Base-by-base conservation (phyloP, 1,140 invertebrate genomes). In the Drosophila quadrilineata region DNA sequence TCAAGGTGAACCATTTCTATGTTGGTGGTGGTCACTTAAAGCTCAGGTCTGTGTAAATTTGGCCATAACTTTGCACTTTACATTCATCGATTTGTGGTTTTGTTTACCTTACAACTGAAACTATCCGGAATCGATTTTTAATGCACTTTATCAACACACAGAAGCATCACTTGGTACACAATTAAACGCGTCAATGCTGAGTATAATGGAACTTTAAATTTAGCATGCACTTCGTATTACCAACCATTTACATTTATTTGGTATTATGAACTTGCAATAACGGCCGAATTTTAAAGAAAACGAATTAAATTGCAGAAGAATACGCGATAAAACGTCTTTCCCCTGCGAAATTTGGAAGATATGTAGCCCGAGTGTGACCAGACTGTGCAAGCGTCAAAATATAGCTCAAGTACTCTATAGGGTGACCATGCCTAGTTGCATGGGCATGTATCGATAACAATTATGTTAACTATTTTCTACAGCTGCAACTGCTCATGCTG, bases 1-100 rank as follows among this genome's bases (percentile, higher is more conserved):
- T 80, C 75, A 79, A 80, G 75, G 75, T 79, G 71, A 70, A 38
- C n/a, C 35, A 17, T 33, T 41, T 54, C 6, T 41, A 6, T 17
- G 8, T 26, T 38, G 16, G 8, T 2, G 17, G 21, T 26, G 10
- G 29, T 0, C 29, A 36, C 9, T 21, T 28, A 28, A 8, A 4
- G 2, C 10, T 26, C 9, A 45, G 6, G 31, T 43, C 24, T 38
- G 38, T 12, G 12, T 10, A 19, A 52, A 38, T n/a, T 3, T 43
- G 9, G 2, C 19, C n/a, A 36, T 60, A 66, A 45, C 17, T 38
- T 52, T 52, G 6, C 22, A 53, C 48, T 14, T 66, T 66, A 14
- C 56, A 66, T 66, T 66, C 63, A 66, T 66, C 31, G 14, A 52
- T 60, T 45, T 40, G 22, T 8, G 14, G 14, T 66, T 66, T 66